Evolutionary conservation across 2,113 vertebrate species (phyloP).

Genomic region (Rhizomys pruinosus): DNA sequence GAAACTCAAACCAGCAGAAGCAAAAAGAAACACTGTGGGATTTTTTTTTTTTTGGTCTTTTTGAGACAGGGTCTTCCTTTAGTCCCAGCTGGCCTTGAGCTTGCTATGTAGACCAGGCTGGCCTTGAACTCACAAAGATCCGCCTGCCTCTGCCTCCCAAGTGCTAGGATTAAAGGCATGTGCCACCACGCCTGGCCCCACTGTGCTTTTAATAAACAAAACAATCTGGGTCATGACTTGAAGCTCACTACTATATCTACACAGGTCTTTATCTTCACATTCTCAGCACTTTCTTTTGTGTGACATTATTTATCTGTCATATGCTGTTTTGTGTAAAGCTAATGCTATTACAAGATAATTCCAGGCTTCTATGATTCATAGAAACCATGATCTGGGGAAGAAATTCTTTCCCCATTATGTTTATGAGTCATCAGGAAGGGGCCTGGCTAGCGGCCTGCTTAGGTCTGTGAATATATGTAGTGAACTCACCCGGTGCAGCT

Average conservation of each 20-base stretch:
- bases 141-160: no score
- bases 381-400: background rate
- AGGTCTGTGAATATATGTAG: background rate
- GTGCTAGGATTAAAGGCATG: no score
- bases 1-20: background rate
- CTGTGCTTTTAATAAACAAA: background rate
- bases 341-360: background rate
- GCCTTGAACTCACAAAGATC: no score
- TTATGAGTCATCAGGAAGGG: background rate
- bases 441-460: background rate
- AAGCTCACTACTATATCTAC: background rate
- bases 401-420: background rate
- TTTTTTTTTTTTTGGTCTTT: no score
- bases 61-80: no score
- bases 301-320: background rate
- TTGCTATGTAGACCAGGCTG: no score
- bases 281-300: background rate
- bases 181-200: no score
- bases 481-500: background rate
- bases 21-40: background rate
- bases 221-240: no score
- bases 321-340: background rate
- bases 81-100: no score
- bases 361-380: background rate
- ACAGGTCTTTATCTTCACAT: background rate